Evolutionary conservation across 2,113 vertebrate genomes (phyloP), one percentile per base, ranked within the genome.

Genomic region (Scomber scombrus): DNA sequence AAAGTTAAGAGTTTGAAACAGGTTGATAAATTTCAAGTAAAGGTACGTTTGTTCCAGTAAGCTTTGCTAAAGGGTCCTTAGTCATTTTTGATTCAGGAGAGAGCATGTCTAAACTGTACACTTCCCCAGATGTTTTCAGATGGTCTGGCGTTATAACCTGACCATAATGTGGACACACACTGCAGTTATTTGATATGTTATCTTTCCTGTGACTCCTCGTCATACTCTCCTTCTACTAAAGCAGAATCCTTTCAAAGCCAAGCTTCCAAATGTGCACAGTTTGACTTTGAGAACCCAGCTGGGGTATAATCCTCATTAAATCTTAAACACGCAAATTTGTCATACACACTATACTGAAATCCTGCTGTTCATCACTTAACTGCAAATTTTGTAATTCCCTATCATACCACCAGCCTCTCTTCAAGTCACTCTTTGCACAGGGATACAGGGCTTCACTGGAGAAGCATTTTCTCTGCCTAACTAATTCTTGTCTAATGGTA

Each of bases 71-170:
- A 16, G 34, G 31, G 7, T 61, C 34, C 34, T 40, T 6, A 40
- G 7, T 9, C 8, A 40, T 40, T 40, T 6, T 40, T 40, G 34
- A 40, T 58, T 16, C 7, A 60, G 21, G 15, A 31, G 13, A 19
- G 4, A 46, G 12, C 21, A 51, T 3, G 23, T n/a, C 5, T 52
- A 54, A 3, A 40, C 34, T 40, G 6, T 2, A 55, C 21, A 31
- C 10, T 26, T 47, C 15, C 13, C 75, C 40, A 5, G 34, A 50
- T 68, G 62, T 64, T 71, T 68, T 65, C 84, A 85, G 86, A 81
- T 85, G 85, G 82, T 60, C 70, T 85, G 82, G 78, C 7, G 7
- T 50, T 10, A 15, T 10, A 2, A 63, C 5, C 29, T 62, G 57
- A 29, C 21, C 40, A 40, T 7, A 34, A 5, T 4, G 4, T 49